Conservation (phyloP, 23 tunicate genomes). For the Phallusia fumigata region DNA sequence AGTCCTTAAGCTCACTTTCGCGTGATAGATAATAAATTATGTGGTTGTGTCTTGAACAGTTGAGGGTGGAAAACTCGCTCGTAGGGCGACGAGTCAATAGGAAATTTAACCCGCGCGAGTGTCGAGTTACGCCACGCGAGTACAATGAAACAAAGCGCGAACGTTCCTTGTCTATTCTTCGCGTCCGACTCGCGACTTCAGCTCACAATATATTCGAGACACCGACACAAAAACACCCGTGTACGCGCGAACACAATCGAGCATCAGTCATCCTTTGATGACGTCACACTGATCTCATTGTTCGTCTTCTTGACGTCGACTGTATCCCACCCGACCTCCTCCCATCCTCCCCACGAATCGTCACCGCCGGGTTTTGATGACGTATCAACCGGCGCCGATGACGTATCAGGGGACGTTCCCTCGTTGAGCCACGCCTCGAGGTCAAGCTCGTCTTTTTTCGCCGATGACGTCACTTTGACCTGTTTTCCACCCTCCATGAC, state of each 20-base stretch:
- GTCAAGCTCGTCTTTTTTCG: slow-evolving; percentile 47
- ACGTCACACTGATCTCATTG: slow-evolving; percentile 58
- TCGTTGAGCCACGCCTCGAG: slow-evolving; percentile 96
- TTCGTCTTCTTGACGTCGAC: slow-evolving; percentile 39
- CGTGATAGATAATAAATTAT: background rate
- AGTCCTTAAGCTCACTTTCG: background rate
- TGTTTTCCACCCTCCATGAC: slow-evolving; percentile 44
- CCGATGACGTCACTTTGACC: slow-evolving; percentile 16
- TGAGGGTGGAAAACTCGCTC: background rate
- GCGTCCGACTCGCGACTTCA: background rate
- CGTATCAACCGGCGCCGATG: slow-evolving; percentile 28
- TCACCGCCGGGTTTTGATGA: slow-evolving; percentile 21
- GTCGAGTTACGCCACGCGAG: slow-evolving; percentile 1
- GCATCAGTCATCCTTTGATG: slow-evolving; percentile 47
- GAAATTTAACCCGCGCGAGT: background rate
- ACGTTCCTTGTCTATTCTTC: background rate
- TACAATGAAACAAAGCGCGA: background rate
- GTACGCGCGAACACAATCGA: background rate
- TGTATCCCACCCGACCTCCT: slow-evolving; percentile 72
- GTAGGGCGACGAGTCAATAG: background rate
- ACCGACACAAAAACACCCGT: slow-evolving; percentile 18
- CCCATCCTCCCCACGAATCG: slow-evolving; percentile 78
- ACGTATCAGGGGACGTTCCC: slow-evolving; percentile 40
- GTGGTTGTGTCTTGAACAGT: background rate
- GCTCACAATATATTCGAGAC: background rate